These are phyloP conservation scores for Todiramphus chloris DNA, from an alignment of 2,113 vertebrate genomes.

Conservation along the genomic window DNA sequence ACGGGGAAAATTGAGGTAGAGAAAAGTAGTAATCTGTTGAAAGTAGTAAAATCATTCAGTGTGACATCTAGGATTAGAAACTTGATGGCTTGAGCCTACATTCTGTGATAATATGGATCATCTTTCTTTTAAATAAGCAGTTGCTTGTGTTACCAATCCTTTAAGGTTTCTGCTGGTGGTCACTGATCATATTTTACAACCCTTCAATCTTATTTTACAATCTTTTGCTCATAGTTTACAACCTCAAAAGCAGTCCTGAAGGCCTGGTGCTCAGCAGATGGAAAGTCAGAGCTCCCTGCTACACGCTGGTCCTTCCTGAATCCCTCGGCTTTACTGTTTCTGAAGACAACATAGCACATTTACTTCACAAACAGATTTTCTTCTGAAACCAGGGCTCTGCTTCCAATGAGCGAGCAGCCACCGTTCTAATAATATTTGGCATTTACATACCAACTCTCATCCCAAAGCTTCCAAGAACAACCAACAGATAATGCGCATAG, in stretches of 20 bases:
- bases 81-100: not conserved
- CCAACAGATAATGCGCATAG: not conserved
- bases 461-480: constrained; percentile 11
- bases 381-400: not conserved
- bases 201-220: not conserved
- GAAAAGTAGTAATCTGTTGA: not conserved
- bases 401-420: not conserved
- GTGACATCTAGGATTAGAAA: not conserved
- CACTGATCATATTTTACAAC: constrained; percentile 23
- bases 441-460: not conserved
- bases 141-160: not conserved
- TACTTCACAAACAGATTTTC: not conserved
- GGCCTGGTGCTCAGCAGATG: not conserved
- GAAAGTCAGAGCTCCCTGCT: not conserved
- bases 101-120: not conserved
- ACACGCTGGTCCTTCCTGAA: not conserved
- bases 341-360: not conserved
- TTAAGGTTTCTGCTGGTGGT: constrained; percentile 5
- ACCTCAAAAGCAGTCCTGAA: not conserved
- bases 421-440: not conserved
- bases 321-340: not conserved
- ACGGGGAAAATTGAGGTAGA: not conserved
- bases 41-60: not conserved
- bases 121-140: not conserved
- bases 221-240: not conserved